phyloP scores from a whole-genome alignment of 2,113 vertebrate species.

The Python bivittatus region DNA sequence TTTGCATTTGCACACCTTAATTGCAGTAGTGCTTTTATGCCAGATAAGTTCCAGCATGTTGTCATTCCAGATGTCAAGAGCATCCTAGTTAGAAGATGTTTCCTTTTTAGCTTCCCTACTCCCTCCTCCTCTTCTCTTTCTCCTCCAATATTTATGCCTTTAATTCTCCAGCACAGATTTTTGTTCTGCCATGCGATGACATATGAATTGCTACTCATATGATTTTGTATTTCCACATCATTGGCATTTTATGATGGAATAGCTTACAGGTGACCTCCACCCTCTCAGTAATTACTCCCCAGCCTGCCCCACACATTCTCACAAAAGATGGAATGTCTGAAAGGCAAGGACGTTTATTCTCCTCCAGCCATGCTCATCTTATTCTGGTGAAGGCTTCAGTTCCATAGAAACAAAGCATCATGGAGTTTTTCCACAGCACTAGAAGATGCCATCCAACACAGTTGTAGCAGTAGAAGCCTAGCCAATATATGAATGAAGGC shows the following conservation, averaged over 20 bases:
- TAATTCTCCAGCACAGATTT: conserved; percentile 74
- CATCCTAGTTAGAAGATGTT: conserved; percentile 59
- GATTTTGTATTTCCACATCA: conserved; percentile 71
- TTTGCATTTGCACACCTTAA: conserved; percentile 57
- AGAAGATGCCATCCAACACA: not conserved
- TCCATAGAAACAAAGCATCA: not conserved
- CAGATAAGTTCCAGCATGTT: conserved; percentile 63
- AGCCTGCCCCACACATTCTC: not conserved
- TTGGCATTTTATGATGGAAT: conserved; percentile 59
- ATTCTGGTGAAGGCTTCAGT: not conserved
- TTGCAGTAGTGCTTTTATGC: conserved; percentile 58
- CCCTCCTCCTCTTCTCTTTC: not conserved
- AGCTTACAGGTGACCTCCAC: conserved; percentile 51
- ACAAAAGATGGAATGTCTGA: not conserved
- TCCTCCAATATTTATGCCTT: conserved; percentile 73
- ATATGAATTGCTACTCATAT: conserved; percentile 72
- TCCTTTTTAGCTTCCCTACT: not conserved
- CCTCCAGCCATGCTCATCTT: not conserved
- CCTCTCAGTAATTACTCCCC: conserved; percentile 30
- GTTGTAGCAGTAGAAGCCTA: not conserved
- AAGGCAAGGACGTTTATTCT: not conserved
- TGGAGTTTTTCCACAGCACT: not conserved
- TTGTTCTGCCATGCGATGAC: conserved; percentile 69
- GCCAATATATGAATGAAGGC: not conserved
- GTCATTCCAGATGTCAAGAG: conserved; percentile 75